Conservation (phyloP, 2,888 invertebrate genomes). For the Maniola hyperantus region DNA sequence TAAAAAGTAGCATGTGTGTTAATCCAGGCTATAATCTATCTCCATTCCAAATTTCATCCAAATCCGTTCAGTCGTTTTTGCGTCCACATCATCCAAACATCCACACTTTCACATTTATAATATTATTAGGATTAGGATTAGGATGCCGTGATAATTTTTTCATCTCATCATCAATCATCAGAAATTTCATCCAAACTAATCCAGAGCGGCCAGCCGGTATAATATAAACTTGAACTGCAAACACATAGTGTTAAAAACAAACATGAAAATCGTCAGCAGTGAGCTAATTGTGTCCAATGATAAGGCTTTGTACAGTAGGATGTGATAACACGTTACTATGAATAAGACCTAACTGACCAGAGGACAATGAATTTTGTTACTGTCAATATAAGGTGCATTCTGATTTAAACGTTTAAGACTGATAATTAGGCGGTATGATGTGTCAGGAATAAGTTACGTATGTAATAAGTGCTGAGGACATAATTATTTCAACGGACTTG, state of each 20-base stretch:
- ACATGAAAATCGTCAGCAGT: slow-evolving; percentile 26
- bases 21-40: no score
- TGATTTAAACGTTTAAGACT: not conserved
- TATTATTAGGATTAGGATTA: no score
- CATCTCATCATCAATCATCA: no score
- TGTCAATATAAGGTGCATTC: not conserved
- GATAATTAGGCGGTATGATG: slow-evolving; percentile 6
- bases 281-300: slow-evolving; percentile 29
- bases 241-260: slow-evolving; percentile 11
- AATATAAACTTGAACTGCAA: slow-evolving; percentile 7
- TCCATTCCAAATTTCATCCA: no score
- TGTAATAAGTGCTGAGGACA: not conserved
- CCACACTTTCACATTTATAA: no score
- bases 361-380: not conserved
- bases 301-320: slow-evolving; percentile 28
- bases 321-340: slow-evolving; percentile 25
- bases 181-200: no score
- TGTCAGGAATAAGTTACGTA: not conserved
- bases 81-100: no score
- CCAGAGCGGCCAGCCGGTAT: no score
- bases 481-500: not conserved
- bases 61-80: no score
- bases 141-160: no score
- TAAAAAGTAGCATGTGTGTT: no score
- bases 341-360: not conserved